phyloP scores from a whole-genome alignment of 1,140 invertebrate genomes.

The Carcinoscorpius rotundicauda region DNA sequence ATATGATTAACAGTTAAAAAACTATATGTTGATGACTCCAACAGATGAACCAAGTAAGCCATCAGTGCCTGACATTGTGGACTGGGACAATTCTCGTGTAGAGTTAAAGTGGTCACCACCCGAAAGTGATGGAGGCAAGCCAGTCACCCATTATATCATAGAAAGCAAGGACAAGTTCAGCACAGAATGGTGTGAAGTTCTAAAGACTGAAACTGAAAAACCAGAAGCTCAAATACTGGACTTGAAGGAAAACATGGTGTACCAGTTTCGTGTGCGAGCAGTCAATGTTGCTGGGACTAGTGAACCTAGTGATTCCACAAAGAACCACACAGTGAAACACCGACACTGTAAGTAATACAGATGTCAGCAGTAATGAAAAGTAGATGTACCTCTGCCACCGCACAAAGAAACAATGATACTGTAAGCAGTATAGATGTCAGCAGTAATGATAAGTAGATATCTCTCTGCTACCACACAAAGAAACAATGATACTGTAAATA shows the following conservation, averaged over 20 bases:
- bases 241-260: conserved; percentile 83
- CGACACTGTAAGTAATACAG: conserved; percentile 61
- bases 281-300: conserved; percentile 84
- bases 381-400: too few species aligned
- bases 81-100: conserved; percentile 74
- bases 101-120: conserved; percentile 89
- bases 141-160: conserved; percentile 78
- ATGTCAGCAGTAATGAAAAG: not conserved
- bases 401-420: not conserved
- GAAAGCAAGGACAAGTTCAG: conserved; percentile 88
- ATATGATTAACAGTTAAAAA: too few species aligned
- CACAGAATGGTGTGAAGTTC: conserved; percentile 73
- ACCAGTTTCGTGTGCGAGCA: conserved; percentile 82
- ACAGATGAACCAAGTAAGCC: conserved; percentile 83
- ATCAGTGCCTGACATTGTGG: conserved; percentile 68
- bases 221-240: conserved; percentile 70
- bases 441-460: not conserved
- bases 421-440: too few species aligned
- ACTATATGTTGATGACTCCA: too few species aligned
- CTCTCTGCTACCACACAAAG: too few species aligned
- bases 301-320: conserved; percentile 78
- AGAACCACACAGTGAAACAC: conserved; percentile 85
- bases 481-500: not conserved
- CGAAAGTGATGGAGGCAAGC: conserved; percentile 78
- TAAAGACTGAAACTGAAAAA: conserved; percentile 60